Base-by-base conservation (phyloP, 2,113 vertebrate genomes). In the Butorides virescens region DNA sequence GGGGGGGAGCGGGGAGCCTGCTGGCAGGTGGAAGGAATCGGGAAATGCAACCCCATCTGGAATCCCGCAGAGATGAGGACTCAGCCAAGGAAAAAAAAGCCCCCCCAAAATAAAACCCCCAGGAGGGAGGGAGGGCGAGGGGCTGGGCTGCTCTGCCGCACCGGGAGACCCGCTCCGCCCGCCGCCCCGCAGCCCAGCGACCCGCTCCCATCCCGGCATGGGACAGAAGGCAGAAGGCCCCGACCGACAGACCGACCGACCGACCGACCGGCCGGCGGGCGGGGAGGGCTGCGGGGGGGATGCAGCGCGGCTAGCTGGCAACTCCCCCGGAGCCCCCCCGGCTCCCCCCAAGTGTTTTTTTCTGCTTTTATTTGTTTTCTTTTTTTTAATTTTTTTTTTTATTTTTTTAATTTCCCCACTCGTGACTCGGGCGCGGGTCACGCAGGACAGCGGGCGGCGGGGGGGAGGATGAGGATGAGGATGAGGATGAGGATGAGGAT, bases 91-190 rank as follows among this genome's bases (percentile, higher is more conserved):
- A 56, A 32, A 56, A 83, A 56, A 83, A 46, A 39, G 8, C 56
- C n/a, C 27, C 36, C 20, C 11, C 6, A 50, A 63, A 66, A 53
- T 25, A 21, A 32, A 25, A 23, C 74, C 22, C 36, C 23, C 25
- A 25, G 53, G 27, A 56, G 29, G 37, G 56, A 67, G 55, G 34
- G 67, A 53, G 50, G 29, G 78, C 39, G 36, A 44, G 81, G 59
- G 81, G 82, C 63, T 47, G 36, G 82, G 88, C 47, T 87, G 90
- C 34, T 81, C 78, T 96, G 94, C 93, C 67, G 96, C 96, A 77
- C 96, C 74, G 67, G 52, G 91, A 65, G 65, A 61, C n/a, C 83
- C 44, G 56, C 81, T 90, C 73, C 70, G 37, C 81, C 37, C 63
- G 55, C 70, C 46, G 15, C 73, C 67, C 49, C 46, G 46, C 81